Base-by-base conservation (phyloP, 2,888 invertebrate genomes). In the Orthosia cruda region DNA sequence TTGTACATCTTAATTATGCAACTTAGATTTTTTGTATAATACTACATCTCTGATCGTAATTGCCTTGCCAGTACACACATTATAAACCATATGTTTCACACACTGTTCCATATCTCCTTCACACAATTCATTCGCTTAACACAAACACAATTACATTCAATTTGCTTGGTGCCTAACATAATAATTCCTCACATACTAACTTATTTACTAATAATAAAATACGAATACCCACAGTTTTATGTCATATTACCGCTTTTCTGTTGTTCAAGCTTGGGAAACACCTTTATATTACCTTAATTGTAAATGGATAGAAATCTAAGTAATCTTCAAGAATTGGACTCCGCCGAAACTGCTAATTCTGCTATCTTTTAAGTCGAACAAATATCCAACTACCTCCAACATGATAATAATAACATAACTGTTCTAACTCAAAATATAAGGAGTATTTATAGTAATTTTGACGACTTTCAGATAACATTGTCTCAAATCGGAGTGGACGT, bases 361-460 rank as follows among this genome's bases (percentile, higher is more conserved):
- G 59, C n/a, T n/a, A n/a, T 40, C 5, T 1, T 59, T 40, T 45
- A 68, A 1, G 5, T 61, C 16, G 59, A 52, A 12, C 40, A 68
- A 2, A 2, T 68, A 52, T 3, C 16, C 0, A 52, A 11, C 13
- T 40, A 32, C 4, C 12, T 16, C 12, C 59, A 9, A 23, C 20
- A 23, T 0, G 16, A 40, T 23, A 16, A 59, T 2, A 16, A 50
- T 5, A 50, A 59, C 15, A 20, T 68, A 0, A 68, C 23, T 18
- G 7, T 68, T 0, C 20, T 68, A 12, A 68, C 59, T 0, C 40
- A 68, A 16, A 68, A 68, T 45, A 68, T 68, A 12, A 20, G 67
- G n/a, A 68, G 58, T 20, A 59, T 68, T 12, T 59, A 68, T 45
- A 20, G 58, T 26, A 67, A 67, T 5, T 58, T 68, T 20, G 68